phyloP scores from a whole-genome alignment of 1,140 invertebrate genomes.

The Galleria mellonella region DNA sequence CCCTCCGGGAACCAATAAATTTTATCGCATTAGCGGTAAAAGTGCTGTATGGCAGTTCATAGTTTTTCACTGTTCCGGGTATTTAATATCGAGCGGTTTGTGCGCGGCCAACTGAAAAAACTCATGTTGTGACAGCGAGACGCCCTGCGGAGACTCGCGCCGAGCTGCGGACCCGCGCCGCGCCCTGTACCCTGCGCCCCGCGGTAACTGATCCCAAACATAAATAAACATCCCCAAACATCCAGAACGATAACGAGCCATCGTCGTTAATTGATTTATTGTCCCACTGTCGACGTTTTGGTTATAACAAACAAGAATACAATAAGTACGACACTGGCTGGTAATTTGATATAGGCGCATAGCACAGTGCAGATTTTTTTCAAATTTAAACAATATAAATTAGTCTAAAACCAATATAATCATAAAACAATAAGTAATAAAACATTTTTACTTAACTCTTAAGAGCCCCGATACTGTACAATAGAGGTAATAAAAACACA shows the following conservation, averaged over 20 bases:
- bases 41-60: conserved; percentile 1
- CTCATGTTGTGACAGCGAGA: conserved; percentile 25
- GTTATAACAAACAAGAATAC: not conserved
- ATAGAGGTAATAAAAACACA: no score
- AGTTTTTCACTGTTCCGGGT: conserved; percentile 32
- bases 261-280: conserved; percentile 9
- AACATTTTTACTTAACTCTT: no score
- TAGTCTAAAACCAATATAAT: no score
- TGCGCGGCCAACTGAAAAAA: conserved; percentile 20
- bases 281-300: not conserved
- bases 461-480: no score
- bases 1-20: conserved; percentile 52
- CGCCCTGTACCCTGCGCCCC: conserved; percentile 3
- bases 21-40: conserved; percentile 45
- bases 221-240: no score
- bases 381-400: no score
- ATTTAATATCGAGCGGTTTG: conserved; percentile 5
- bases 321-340: not conserved
- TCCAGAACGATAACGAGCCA: no score
- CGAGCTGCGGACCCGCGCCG: not conserved
- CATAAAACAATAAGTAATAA: no score
- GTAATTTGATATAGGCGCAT: no score
- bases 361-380: no score
- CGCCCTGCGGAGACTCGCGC: conserved; percentile 9
- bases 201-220: no score